Percentiles rank a stretch among this genome's conserved stretches.
phyloP scores from a whole-genome alignment of 2,113 vertebrate genomes.

The Hemibagrus wyckioides region DNA sequence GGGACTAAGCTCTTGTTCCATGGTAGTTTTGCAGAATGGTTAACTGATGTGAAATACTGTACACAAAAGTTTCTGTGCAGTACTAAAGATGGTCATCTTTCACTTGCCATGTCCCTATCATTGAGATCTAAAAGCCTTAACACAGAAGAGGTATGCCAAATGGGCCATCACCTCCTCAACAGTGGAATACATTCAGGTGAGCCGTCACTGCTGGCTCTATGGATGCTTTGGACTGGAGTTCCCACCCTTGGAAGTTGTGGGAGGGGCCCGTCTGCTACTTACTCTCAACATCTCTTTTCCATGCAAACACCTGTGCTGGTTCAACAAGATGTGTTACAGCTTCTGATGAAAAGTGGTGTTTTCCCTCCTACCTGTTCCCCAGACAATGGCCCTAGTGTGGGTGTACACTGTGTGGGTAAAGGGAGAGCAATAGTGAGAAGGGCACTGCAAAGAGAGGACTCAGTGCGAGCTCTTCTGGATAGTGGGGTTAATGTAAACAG shows the following conservation, averaged over 20 bases:
- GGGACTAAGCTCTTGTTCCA: slow-evolving; percentile 76
- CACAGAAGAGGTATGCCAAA: slow-evolving; percentile 66
- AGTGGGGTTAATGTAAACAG: slow-evolving; percentile 66
- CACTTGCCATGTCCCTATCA: slow-evolving; percentile 77
- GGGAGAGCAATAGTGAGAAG: slow-evolving; percentile 47
- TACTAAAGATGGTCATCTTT: slow-evolving; percentile 72
- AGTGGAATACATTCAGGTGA: slow-evolving; percentile 70
- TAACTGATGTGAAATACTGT: slow-evolving; percentile 80
- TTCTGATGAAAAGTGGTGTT: slow-evolving; percentile 71
- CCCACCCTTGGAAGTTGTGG: slow-evolving; percentile 53
- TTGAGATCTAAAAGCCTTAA: slow-evolving; percentile 61
- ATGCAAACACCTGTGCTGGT: slow-evolving; percentile 60
- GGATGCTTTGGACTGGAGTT: slow-evolving; percentile 74
- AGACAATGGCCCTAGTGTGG: slow-evolving; percentile 47
- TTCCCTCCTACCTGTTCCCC: slow-evolving; percentile 49
- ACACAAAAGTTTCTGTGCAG: slow-evolving; percentile 80
- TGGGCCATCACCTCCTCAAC: slow-evolving; percentile 71
- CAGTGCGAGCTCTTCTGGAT: slow-evolving; percentile 66
- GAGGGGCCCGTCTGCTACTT: not conserved
- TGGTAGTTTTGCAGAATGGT: slow-evolving; percentile 80
- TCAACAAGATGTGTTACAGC: slow-evolving; percentile 71
- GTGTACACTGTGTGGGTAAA: slow-evolving; percentile 51
- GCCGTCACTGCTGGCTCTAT: slow-evolving; percentile 71
- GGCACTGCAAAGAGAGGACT: slow-evolving; percentile 59
- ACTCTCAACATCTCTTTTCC: not conserved